Conservation (phyloP, 2,797 vertebrate genomes). For the Galaxias olidus region DNA sequence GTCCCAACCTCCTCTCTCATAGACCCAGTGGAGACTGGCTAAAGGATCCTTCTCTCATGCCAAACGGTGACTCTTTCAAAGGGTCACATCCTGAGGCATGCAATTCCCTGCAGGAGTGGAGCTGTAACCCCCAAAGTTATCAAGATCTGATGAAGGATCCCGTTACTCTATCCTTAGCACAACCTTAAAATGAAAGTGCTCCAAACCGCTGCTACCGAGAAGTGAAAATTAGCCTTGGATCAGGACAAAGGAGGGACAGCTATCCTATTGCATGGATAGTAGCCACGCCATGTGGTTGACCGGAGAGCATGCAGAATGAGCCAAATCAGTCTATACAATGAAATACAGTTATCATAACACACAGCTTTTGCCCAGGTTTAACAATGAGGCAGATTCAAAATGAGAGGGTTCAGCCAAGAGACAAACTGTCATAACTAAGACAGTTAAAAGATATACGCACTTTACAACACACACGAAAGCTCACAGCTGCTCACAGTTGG, state of each 20-base stretch:
- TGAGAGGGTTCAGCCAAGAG: slow-evolving; percentile 55
- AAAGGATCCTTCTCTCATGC: slow-evolving; percentile 28
- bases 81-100: slow-evolving; percentile 34
- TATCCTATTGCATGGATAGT: slow-evolving; percentile 46
- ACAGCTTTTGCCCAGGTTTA: slow-evolving; percentile 46
- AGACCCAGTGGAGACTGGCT: slow-evolving; percentile 50
- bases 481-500: slow-evolving; percentile 34
- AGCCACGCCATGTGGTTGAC: slow-evolving; percentile 64
- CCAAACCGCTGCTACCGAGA: slow-evolving; percentile 51
- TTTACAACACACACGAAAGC: slow-evolving; percentile 28
- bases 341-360: slow-evolving; percentile 50
- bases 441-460: slow-evolving; percentile 45
- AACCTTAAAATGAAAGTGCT: slow-evolving; percentile 42
- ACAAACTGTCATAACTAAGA: slow-evolving; percentile 55
- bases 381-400: slow-evolving; percentile 65
- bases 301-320: slow-evolving; percentile 59
- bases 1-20: slow-evolving; percentile 52
- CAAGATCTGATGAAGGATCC: slow-evolving; percentile 29
- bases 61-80: slow-evolving; percentile 39
- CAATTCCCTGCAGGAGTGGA: slow-evolving; percentile 1
- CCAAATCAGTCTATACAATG: slow-evolving; percentile 64
- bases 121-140: slow-evolving; percentile 39
- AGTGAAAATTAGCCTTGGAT: slow-evolving; percentile 45
- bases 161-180: slow-evolving; percentile 30
- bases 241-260: slow-evolving; percentile 39